phyloP scores from a whole-genome alignment of 1,140 invertebrate species.

The Lethocerus indicus region DNA sequence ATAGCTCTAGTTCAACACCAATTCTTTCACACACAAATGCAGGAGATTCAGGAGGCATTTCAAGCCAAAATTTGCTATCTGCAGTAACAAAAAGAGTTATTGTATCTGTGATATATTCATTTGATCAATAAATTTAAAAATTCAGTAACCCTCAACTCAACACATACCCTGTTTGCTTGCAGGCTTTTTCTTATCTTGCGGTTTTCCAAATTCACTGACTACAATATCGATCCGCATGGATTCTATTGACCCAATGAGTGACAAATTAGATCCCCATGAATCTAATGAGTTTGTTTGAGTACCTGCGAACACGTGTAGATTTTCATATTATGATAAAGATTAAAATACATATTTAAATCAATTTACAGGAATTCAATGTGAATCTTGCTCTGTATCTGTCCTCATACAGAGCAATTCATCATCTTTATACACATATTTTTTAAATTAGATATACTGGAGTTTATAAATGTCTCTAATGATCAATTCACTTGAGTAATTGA shows the following conservation, averaged over 20 bases:
- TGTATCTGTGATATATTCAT: not conserved
- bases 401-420: too few species aligned
- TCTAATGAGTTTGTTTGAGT: slow-evolving; percentile 44
- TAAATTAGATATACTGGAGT: too few species aligned
- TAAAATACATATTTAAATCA: too few species aligned
- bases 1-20: slow-evolving; percentile 70
- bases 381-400: too few species aligned
- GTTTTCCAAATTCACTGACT: slow-evolving; percentile 60
- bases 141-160: too few species aligned
- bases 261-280: slow-evolving; percentile 78
- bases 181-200: slow-evolving; percentile 18
- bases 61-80: slow-evolving; percentile 30
- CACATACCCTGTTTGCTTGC: too few species aligned
- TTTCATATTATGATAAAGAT: too few species aligned
- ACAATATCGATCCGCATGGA: slow-evolving; percentile 85
- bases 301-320: too few species aligned
- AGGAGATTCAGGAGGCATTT: slow-evolving; percentile 59
- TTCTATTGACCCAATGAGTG: slow-evolving; percentile 71
- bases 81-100: not conserved
- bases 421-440: too few species aligned
- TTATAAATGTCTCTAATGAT: too few species aligned
- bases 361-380: too few species aligned
- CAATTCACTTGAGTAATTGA: too few species aligned
- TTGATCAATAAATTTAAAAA: not conserved
- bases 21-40: slow-evolving; percentile 87